phyloP scores from a whole-genome alignment of 2,113 vertebrate genomes.

The Sinocyclocheilus anophthalmus region DNA sequence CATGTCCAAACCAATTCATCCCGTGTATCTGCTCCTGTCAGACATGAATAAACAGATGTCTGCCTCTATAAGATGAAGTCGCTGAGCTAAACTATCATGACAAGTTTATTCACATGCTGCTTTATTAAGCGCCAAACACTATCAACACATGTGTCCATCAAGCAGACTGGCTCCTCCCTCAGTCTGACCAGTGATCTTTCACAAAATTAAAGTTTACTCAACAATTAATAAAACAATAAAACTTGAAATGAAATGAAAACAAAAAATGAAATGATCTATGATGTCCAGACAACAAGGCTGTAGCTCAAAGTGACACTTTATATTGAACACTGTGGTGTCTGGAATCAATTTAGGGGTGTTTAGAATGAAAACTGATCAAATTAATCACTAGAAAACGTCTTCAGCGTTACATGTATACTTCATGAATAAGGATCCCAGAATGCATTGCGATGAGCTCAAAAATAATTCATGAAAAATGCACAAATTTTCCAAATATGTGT shows the following conservation, averaged over 20 bases:
- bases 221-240: not conserved
- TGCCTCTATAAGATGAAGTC: not conserved
- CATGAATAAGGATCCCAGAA: not conserved
- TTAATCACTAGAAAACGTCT: not conserved
- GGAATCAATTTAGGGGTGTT: not conserved
- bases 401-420: not conserved
- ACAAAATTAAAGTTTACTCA: not conserved
- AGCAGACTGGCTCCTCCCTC: not conserved
- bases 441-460: not conserved
- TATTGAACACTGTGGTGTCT: not conserved
- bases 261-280: not conserved
- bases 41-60: conserved; percentile 31
- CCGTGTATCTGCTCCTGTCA: not conserved
- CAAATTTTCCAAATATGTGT: not conserved
- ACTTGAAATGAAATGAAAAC: not conserved
- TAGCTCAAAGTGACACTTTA: not conserved
- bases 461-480: not conserved
- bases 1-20: conserved; percentile 4
- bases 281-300: not conserved
- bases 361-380: not conserved
- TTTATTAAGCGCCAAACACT: conserved; percentile 5
- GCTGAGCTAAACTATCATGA: conserved; percentile 9
- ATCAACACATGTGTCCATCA: conserved; percentile 9
- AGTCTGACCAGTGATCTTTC: not conserved
- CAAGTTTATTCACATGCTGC: conserved; percentile 19